Evolutionary conservation across 2,888 invertebrate species (phyloP), one percentile per base, ranked within the genome.

Genomic region (Polylopha cassiicola): DNA sequence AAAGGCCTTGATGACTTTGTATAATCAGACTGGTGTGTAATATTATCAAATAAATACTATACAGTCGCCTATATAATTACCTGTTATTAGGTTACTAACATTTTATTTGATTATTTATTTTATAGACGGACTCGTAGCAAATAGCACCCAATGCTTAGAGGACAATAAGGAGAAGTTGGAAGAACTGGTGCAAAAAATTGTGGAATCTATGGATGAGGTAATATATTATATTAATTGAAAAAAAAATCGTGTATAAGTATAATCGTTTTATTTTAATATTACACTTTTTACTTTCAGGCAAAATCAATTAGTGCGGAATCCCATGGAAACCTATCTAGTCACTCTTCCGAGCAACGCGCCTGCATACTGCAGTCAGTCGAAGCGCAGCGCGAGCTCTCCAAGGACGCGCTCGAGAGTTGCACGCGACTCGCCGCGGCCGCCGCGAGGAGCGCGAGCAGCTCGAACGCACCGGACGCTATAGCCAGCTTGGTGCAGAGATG

Each of bases 181-280:
- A 1, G 59, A 62, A 10, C 46, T 76, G 6, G 47, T 64, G 18
- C 54, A 59, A 14, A 63, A 54, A 2, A 59, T 73, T 6, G 43
- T 53, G 7, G 62, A 64, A 1, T 55, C 63, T 5, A 55, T 65
- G 26, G 54, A 58, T 28, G 65, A 68, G 66, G 81, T 80, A 52
- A 37, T 26, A 36, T 6, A 7, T 24, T 3, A 16, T 9, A 8
- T 21, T 21, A 3, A 21, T n/a, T 20, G 3, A 6, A 20, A 7
- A 18, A 10, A 1, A 18, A 3, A 11, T 14, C 10, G 3, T n/a
- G n/a, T n/a, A 10, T 36, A 4, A 10, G 23, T 17, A 13, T 23
- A 15, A 32, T 17, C 8, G 10, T 23, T 9, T 5, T 22, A 8
- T 24, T 7, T 24, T 33, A 20, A 8, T 20, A 9, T 11, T 5